phyloP scores from a whole-genome alignment of 2,888 invertebrate genomes.

The Acanthosepion pharaonis region DNA sequence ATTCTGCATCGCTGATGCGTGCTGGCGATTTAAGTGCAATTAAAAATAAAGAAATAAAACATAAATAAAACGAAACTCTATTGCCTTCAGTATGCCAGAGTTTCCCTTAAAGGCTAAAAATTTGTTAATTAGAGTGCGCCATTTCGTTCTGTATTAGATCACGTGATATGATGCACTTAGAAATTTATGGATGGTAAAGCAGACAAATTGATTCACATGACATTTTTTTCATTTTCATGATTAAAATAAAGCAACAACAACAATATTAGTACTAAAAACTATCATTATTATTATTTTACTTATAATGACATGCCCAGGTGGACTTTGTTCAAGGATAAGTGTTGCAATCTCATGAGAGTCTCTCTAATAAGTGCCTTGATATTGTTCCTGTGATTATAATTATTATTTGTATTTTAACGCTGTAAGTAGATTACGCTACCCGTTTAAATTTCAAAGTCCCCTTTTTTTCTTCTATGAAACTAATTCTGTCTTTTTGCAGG shows the following conservation, averaged over 20 bases:
- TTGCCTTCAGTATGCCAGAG: too few relatives aligned
- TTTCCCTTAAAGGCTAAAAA: background rate
- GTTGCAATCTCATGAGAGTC: background rate
- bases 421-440: background rate
- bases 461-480: too few relatives aligned
- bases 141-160: background rate
- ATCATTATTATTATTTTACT: background rate
- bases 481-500: too few relatives aligned
- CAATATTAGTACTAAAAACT: background rate
- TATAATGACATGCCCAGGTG: background rate
- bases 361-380: background rate
- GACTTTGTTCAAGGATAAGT: background rate
- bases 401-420: background rate
- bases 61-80: too few relatives aligned
- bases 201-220: background rate
- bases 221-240: background rate
- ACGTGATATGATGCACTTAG: background rate
- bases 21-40: too few relatives aligned
- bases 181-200: background rate
- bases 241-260: background rate
- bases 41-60: too few relatives aligned
- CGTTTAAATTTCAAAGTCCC: too few relatives aligned
- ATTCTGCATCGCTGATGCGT: too few relatives aligned
- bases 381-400: background rate
- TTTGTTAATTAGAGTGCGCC: background rate